Evolutionary conservation across 2,797 vertebrate species (phyloP).

Genomic region (Knipowitschia caucasica): DNA sequence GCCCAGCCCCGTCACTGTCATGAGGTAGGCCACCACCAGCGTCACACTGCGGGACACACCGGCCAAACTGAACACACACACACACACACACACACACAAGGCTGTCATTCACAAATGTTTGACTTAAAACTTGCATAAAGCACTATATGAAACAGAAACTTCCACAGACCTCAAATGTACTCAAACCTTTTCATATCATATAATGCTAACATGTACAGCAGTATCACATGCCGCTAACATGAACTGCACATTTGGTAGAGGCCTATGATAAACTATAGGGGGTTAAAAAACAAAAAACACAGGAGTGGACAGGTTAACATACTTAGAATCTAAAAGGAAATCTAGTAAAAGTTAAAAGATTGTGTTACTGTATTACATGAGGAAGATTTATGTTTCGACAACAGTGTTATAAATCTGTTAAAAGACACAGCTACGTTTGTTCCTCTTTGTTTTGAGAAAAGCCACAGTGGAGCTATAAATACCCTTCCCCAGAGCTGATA

Average conservation of each 20-base stretch:
- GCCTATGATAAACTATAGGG: too few species aligned
- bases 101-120: too few species aligned
- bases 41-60: conserved; percentile 96
- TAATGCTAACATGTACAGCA: too few species aligned
- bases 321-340: too few species aligned
- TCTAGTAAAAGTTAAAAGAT: not conserved
- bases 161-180: too few species aligned
- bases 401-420: conserved; percentile 1
- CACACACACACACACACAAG: not conserved
- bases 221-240: too few species aligned
- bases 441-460: conserved; percentile 52
- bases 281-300: too few species aligned
- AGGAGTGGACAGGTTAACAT: too few species aligned
- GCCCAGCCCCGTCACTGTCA: conserved; percentile 89
- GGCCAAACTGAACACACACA: conserved; percentile 78
- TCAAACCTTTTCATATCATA: too few species aligned
- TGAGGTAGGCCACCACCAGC: conserved; percentile 92
- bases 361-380: not conserved
- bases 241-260: too few species aligned
- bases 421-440: conserved; percentile 14
- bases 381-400: not conserved
- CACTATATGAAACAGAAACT: too few species aligned
- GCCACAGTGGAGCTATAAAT: conserved; percentile 40
- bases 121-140: too few species aligned
- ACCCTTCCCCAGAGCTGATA: conserved; percentile 40